Conservation (phyloP, 1,140 invertebrate genomes). For the Leptestheria dahalacensis region DNA sequence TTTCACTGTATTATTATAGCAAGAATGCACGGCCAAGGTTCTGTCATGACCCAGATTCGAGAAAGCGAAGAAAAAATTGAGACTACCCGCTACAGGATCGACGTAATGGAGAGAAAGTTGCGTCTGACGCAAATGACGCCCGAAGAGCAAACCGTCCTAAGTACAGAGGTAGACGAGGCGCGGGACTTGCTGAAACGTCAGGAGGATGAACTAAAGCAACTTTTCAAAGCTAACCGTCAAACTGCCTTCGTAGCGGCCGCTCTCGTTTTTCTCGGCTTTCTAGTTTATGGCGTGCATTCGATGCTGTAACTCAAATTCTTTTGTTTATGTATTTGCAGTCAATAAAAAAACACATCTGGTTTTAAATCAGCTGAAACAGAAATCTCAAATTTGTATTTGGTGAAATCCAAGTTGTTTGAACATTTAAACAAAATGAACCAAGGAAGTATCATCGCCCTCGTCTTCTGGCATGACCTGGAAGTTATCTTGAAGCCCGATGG, state of each 20-base stretch:
- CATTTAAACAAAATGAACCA: neutral
- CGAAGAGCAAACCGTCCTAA: neutral
- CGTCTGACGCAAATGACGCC: neutral
- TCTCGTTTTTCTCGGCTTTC: neutral
- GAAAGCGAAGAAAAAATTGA: neutral
- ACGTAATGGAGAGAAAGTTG: neutral
- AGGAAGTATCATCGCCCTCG: neutral
- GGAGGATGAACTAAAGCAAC: neutral
- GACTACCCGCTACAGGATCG: neutral
- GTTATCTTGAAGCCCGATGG: neutral
- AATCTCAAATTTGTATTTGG: too few species aligned
- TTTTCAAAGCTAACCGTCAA: neutral
- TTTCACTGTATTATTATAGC: neutral
- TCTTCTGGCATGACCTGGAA: neutral
- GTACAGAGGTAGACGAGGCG: neutral
- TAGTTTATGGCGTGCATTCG: neutral
- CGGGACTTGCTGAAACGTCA: neutral
- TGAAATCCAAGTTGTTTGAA: too few species aligned
- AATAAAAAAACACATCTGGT: too few species aligned
- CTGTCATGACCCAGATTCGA: neutral
- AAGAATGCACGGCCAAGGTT: neutral
- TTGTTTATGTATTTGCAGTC: too few species aligned
- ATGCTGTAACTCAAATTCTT: too few species aligned
- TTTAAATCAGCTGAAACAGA: too few species aligned
- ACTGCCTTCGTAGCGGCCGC: neutral